phyloP scores from a whole-genome alignment of 2,888 invertebrate genomes.

The Netelia fuscicornis region DNA sequence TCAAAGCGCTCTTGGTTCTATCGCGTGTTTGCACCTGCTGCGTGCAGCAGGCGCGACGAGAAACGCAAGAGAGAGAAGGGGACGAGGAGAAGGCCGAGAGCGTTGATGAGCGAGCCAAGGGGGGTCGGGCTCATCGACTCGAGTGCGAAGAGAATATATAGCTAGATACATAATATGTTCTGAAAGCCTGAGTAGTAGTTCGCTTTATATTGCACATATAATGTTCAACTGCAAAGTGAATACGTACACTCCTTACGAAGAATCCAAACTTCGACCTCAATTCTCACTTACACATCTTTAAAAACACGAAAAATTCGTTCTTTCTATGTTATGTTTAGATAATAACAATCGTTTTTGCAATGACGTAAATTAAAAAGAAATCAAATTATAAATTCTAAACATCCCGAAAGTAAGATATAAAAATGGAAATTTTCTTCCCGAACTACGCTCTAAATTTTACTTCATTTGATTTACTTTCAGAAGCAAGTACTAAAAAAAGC shows the following conservation, averaged over 20 bases:
- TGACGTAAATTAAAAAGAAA: too few relatives aligned
- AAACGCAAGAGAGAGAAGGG: background rate
- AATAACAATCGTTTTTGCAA: too few relatives aligned
- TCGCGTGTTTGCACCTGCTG: conserved; percentile 63
- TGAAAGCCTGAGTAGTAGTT: conserved; percentile 6
- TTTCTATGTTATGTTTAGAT: too few relatives aligned
- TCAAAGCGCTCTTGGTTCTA: conserved; percentile 41
- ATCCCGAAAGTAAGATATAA: too few relatives aligned
- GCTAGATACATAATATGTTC: conserved; percentile 12
- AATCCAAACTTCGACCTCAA: conserved; percentile 46
- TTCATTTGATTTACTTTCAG: background rate
- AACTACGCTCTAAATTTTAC: too few relatives aligned
- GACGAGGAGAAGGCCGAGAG: conserved; percentile 5
- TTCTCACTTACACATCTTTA: background rate
- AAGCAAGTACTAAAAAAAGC: background rate
- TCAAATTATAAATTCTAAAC: too few relatives aligned
- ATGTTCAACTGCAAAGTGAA: background rate
- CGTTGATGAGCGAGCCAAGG: conserved; percentile 62
- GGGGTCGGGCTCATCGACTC: conserved; percentile 38
- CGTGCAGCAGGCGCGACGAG: conserved; percentile 14
- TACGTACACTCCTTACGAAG: conserved; percentile 9
- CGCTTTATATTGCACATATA: conserved; percentile 9
- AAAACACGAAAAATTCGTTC: background rate
- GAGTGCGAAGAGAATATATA: conserved; percentile 41
- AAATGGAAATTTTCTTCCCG: too few relatives aligned